Base-by-base conservation (phyloP, 2,888 invertebrate species). In the Chrysina gloriosa region DNA sequence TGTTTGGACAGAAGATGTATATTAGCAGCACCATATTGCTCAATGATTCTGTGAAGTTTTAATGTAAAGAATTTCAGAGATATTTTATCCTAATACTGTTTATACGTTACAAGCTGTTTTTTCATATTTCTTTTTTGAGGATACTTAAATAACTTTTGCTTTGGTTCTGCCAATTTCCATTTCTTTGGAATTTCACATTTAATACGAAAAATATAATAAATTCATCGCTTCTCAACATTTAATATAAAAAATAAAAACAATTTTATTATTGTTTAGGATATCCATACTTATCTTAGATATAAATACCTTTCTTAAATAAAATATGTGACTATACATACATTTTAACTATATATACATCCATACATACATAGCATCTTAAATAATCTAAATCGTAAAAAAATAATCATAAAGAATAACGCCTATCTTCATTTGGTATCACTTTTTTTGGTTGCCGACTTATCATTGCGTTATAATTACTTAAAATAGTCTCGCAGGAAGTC, bases 171-270 rank as follows among this genome's bases (percentile, higher is more conserved):
- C n/a, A n/a, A n/a, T n/a, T n/a, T n/a, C n/a, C n/a, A n/a, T n/a
- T n/a, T n/a, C n/a, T 48, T 25, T 36, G 36, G 11, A 25, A 3
- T 4, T 14, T 14, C 6, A 9, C 19, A 16, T 29, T 29, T 14
- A 52, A 52, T 29, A 52, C 29, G 14, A 52, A 39, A 58, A 58
- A 58, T 29, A 27, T 52, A 52, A 52, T 52, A 16, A 52, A n/a
- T 50, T 48, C 4, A n/a, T n/a, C n/a, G n/a, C n/a, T 11, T 50
- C 19, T 27, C 31, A 52, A 19, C 52, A 29, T 31, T 52, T 52
- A 52, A 42, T 58, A 58, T 58, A 56, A 34, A 36, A 36, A 58
- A 58, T 58, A 58, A 58, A 58, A 58, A 58, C 42, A 39, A 2
- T 39, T 42, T 25, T 58, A 58, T 58, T 58, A 11, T 39, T 5